phyloP scores from a whole-genome alignment of 2,888 invertebrate genomes.

The Drosophila leonis region DNA sequence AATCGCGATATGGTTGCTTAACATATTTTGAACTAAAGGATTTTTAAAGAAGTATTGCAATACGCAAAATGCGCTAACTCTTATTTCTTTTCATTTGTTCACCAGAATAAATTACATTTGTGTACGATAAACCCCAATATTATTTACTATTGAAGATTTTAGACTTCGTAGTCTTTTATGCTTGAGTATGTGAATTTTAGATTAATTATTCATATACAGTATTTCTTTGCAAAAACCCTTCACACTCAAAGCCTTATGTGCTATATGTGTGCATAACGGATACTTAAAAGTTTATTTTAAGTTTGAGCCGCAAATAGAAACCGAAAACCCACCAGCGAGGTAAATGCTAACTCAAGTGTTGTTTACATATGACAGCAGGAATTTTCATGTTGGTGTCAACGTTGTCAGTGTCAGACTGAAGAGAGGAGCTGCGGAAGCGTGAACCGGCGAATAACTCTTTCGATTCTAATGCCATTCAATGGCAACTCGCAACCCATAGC shows the following conservation, averaged over 20 bases:
- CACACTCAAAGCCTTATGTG: neutral
- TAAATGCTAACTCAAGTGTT: conserved; percentile 50
- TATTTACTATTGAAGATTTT: too few species aligned
- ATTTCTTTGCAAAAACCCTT: neutral
- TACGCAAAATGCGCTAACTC: too few species aligned
- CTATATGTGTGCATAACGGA: too few species aligned
- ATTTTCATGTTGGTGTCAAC: conserved; percentile 64
- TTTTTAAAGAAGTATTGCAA: too few species aligned
- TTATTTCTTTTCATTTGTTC: too few species aligned
- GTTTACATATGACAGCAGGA: conserved; percentile 77
- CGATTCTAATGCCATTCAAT: conserved; percentile 78
- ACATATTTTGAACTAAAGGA: too few species aligned
- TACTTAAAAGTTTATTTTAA: conserved; percentile 50
- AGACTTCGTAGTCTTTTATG: too few species aligned
- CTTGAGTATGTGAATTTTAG: neutral
- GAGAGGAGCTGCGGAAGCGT: conserved; percentile 32
- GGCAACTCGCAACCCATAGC: conserved; percentile 55
- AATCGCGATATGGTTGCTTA: too few species aligned
- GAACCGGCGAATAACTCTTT: conserved; percentile 77
- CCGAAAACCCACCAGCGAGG: conserved; percentile 14
- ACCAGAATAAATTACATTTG: too few species aligned
- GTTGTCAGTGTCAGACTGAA: conserved; percentile 30
- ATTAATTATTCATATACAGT: neutral
- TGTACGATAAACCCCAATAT: too few species aligned
- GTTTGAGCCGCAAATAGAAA: conserved; percentile 33